Evolutionary conservation across 2,888 invertebrate genomes (phyloP).

Genomic region (Morpho achilles): DNA sequence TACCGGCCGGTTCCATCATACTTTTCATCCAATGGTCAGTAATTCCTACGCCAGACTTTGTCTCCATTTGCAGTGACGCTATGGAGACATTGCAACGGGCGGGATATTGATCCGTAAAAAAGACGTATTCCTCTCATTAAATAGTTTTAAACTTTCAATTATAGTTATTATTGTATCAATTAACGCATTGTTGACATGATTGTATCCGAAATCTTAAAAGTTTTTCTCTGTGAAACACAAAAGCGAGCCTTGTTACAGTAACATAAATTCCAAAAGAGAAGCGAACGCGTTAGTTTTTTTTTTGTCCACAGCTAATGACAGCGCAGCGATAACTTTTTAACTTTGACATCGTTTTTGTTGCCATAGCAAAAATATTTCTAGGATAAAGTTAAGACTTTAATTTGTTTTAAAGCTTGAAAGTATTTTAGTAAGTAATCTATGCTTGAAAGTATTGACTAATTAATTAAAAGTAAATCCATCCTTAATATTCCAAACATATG

Average conservation of each 20-base stretch:
- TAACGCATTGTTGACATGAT: conserved; percentile 67
- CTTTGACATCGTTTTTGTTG: conserved; percentile 52
- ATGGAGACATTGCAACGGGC: conserved; percentile 48
- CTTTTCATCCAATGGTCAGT: conserved; percentile 72
- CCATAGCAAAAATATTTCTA: conserved; percentile 32
- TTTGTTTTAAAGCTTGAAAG: background rate
- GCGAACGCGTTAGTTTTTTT: conserved; percentile 74
- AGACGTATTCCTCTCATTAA: conserved; percentile 36
- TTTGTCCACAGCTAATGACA: conserved; percentile 70
- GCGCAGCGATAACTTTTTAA: conserved; percentile 60
- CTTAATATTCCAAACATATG: too few relatives aligned
- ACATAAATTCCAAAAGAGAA: conserved; percentile 78
- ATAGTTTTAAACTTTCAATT: conserved; percentile 38
- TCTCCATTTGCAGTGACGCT: conserved; percentile 64
- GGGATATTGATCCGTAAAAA: conserved; percentile 64
- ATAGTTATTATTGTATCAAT: conserved; percentile 43
- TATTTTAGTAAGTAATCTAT: too few relatives aligned
- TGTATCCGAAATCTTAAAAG: conserved; percentile 55
- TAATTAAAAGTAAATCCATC: too few relatives aligned
- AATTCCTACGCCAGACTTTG: conserved; percentile 61
- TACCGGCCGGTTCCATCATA: conserved; percentile 71
- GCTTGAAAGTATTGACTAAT: too few relatives aligned
- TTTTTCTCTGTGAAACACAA: conserved; percentile 65
- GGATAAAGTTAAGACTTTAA: background rate
- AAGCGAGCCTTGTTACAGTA: conserved; percentile 77